Evolutionary conservation across 2,113 vertebrate genomes (phyloP).

Genomic region (Myotis brandtii): DNA sequence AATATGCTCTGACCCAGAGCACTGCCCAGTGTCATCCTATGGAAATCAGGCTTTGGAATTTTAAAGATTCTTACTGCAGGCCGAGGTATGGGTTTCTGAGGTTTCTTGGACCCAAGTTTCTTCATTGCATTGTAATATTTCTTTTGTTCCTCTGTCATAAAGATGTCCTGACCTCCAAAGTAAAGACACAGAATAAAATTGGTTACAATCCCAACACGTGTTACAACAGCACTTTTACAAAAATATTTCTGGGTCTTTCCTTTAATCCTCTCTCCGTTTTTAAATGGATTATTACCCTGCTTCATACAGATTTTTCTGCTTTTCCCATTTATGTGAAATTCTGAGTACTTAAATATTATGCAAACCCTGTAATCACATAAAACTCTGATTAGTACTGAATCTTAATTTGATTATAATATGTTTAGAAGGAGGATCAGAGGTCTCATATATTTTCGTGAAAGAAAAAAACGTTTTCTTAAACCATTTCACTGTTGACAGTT

Average conservation of each 20-base stretch:
- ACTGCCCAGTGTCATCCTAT: not conserved
- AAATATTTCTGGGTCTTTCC: constrained; percentile 35
- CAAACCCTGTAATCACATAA: constrained; percentile 39
- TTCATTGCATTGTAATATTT: constrained; percentile 93
- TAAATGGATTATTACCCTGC: constrained; percentile 28
- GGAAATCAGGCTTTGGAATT: constrained; percentile 10
- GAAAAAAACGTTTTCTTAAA: not conserved
- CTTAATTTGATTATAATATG: constrained; percentile 1
- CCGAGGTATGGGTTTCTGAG: constrained; percentile 91
- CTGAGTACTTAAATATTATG: constrained; percentile 40
- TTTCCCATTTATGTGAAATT: constrained; percentile 40
- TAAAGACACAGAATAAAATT: constrained; percentile 84
- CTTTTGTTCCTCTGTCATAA: constrained; percentile 93
- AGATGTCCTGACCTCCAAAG: constrained; percentile 93
- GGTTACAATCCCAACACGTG: constrained; percentile 78
- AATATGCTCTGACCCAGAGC: not conserved
- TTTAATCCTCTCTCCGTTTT: constrained; percentile 14
- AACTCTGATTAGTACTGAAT: constrained; percentile 15
- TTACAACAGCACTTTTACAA: not conserved
- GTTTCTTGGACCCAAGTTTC: constrained; percentile 92
- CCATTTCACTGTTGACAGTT: not conserved
- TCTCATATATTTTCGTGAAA: constrained; percentile 39
- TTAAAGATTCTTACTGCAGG: constrained; percentile 86
- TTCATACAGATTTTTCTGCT: constrained; percentile 22
- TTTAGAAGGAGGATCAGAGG: constrained; percentile 1